phyloP scores from a whole-genome alignment of 2,113 vertebrate species.

The Holacanthus passer region DNA sequence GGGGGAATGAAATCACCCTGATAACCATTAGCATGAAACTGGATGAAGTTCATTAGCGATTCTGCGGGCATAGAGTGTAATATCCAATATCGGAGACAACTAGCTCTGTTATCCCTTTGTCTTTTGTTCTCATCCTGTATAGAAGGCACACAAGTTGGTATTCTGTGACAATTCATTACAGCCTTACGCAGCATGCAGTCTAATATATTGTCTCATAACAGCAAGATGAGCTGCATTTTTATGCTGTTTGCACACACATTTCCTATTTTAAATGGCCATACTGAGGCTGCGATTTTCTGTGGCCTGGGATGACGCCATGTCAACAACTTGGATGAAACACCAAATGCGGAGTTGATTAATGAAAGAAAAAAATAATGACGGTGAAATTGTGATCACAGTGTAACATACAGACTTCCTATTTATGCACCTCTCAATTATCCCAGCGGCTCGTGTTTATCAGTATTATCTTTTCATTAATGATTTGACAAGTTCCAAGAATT shows the following conservation, averaged over 20 bases:
- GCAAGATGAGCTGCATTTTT: slow-evolving; percentile 56
- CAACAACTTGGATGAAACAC: slow-evolving; percentile 40
- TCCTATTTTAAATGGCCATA: not conserved
- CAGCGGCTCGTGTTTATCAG: not conserved
- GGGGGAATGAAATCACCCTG: slow-evolving; percentile 79
- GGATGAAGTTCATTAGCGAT: slow-evolving; percentile 83
- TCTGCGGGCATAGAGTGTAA: slow-evolving; percentile 73
- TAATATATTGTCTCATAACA: slow-evolving; percentile 59
- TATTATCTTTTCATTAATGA: slow-evolving; percentile 34
- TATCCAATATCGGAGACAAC: slow-evolving; percentile 82
- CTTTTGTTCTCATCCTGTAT: slow-evolving; percentile 71
- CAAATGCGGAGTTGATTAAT: slow-evolving; percentile 29
- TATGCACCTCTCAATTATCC: slow-evolving; percentile 26
- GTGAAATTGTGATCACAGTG: not conserved
- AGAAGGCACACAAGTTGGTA: slow-evolving; percentile 70
- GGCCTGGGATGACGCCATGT: slow-evolving; percentile 32
- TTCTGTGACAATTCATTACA: slow-evolving; percentile 81
- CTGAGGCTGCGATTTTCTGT: slow-evolving; percentile 22
- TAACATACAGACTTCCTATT: slow-evolving; percentile 23
- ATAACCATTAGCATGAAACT: slow-evolving; percentile 83
- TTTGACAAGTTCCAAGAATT: slow-evolving; percentile 9
- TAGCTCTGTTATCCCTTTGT: slow-evolving; percentile 72
- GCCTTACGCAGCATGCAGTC: slow-evolving; percentile 62
- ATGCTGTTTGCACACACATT: slow-evolving; percentile 40
- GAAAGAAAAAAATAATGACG: not conserved